phyloP scores from a whole-genome alignment of 2,888 invertebrate species.

The Eurytoma californica region DNA sequence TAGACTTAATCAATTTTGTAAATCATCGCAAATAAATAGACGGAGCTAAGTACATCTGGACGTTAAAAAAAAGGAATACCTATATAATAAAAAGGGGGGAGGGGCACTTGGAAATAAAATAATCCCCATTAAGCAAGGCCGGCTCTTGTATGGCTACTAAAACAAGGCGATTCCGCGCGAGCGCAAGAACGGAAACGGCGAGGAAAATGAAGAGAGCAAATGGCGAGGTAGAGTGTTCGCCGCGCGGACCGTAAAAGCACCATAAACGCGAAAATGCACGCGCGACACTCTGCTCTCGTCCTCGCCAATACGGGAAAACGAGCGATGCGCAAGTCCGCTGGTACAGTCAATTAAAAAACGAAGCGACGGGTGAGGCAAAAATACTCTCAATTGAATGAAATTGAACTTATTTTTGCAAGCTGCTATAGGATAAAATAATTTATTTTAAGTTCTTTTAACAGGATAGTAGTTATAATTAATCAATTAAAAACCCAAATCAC shows the following conservation, averaged over 20 bases:
- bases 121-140: background rate
- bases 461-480: too few relatives aligned
- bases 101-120: background rate
- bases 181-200: slow-evolving; percentile 19
- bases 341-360: too few relatives aligned
- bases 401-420: too few relatives aligned
- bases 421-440: too few relatives aligned
- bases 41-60: too few relatives aligned
- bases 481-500: too few relatives aligned
- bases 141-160: background rate
- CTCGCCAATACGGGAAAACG: background rate
- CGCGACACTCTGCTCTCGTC: background rate
- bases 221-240: background rate
- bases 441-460: too few relatives aligned
- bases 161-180: background rate
- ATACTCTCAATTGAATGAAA: too few relatives aligned
- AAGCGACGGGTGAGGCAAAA: too few relatives aligned
- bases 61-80: too few relatives aligned
- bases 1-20: too few relatives aligned
- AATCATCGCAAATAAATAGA: background rate
- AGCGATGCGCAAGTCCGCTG: background rate
- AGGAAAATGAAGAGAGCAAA: slow-evolving; percentile 29
- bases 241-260: background rate
- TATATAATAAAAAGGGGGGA: too few relatives aligned
- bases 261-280: background rate